Evolutionary conservation across 2,113 vertebrate species (phyloP).

Genomic region (Semnornis frantzii): DNA sequence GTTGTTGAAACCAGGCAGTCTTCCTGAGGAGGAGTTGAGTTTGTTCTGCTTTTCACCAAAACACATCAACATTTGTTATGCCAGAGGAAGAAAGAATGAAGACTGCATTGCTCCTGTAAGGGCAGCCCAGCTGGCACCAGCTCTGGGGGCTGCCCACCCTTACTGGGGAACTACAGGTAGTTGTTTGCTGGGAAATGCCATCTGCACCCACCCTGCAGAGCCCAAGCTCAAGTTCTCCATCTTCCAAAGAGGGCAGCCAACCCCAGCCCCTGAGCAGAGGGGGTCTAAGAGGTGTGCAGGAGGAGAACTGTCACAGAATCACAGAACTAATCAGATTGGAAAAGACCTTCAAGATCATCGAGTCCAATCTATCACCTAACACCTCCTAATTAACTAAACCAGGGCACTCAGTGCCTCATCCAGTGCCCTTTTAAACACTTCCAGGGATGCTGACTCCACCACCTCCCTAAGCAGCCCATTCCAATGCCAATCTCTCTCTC

Average conservation of each 20-base stretch:
- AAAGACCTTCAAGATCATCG: too few relatives aligned
- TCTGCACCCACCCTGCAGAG: background rate
- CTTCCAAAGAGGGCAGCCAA: background rate
- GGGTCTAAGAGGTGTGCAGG: background rate
- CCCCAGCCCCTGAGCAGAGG: fast-evolving
- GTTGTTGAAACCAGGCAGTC: background rate
- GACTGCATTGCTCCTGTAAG: background rate
- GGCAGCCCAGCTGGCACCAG: background rate
- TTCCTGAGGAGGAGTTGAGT: background rate
- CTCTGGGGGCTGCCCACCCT: background rate
- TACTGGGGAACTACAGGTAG: background rate
- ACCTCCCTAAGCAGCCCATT: too few relatives aligned
- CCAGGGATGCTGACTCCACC: too few relatives aligned
- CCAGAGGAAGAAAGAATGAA: background rate
- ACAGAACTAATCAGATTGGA: too few relatives aligned
- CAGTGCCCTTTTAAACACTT: too few relatives aligned
- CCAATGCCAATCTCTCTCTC: too few relatives aligned
- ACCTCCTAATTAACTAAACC: too few relatives aligned
- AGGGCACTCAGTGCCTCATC: too few relatives aligned
- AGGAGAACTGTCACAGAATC: background rate
- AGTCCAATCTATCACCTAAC: too few relatives aligned
- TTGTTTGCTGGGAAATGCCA: background rate
- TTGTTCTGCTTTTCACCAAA: background rate
- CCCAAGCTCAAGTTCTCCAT: background rate
- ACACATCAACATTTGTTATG: background rate